Evolutionary conservation across 2,888 invertebrate species (phyloP), one percentile per base, ranked within the genome.

Genomic region (Dynastes grantii): DNA sequence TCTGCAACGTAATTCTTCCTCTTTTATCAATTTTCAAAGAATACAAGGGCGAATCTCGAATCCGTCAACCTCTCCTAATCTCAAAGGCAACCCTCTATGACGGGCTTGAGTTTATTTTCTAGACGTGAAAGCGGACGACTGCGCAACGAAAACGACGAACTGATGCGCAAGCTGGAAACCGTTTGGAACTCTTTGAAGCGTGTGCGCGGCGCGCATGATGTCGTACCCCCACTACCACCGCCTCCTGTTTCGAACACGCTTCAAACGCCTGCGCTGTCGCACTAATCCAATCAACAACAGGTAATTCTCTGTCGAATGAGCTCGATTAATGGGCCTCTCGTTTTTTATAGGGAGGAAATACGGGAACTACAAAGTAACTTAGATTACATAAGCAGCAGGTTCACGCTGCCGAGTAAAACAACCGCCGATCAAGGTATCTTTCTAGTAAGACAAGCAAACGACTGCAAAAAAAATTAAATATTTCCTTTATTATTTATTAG

Each of bases 361-460:
- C 94, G 92, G 92, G 92, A 91, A 91, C 91, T 94, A 93, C 94
- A 94, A 92, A 93, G 91, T 93, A 94, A 93, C 92, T 91, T 94
- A 94, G 92, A 93, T 87, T 91, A 89, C 87, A 90, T 94, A 87
- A 89, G 87, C 87, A 89, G 86, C 88, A 89, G 85, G 83, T 86
- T 88, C 84, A 86, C 82, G 85, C 87, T 86, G 83, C 85, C 87
- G 84, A 80, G 81, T 81, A 84, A 83, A 81, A 78, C 81, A 71
- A 78, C 81, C 85, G 77, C 81, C 85, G 81, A 83, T 79, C 83
- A 85, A 87, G 87, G 87, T 87, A 87, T 80, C 67, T 16, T 40
- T 53, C 16, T n/a, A 53, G n/a, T 53, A 53, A 16, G n/a, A 6
- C 53, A 53, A 51, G 16, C 53, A 16, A n/a, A 16, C n/a, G n/a